Evolutionary conservation across 2,888 invertebrate species (phyloP).

Genomic region (Nysson spinosus): DNA sequence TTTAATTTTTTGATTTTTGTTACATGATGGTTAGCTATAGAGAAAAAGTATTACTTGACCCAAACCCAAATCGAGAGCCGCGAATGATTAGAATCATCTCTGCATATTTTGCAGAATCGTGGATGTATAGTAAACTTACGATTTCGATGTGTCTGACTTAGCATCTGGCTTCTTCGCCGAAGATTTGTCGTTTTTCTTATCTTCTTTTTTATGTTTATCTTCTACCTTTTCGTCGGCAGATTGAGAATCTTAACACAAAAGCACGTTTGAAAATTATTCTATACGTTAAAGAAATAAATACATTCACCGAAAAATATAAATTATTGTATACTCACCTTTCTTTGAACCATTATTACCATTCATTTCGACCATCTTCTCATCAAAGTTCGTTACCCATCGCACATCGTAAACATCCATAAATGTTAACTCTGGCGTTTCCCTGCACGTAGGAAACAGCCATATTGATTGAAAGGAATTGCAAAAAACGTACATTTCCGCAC

Average conservation of each 20-base stretch:
- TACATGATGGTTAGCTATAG: no score
- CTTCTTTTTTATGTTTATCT: slow-evolving; percentile 65
- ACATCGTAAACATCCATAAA: slow-evolving; percentile 77
- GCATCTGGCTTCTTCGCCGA: slow-evolving; percentile 61
- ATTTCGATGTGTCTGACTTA: slow-evolving; percentile 63
- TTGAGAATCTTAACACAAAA: slow-evolving; percentile 56
- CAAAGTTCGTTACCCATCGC: slow-evolving; percentile 76
- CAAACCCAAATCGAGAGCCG: no score
- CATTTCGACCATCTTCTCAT: slow-evolving; percentile 74
- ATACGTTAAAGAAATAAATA: slow-evolving; percentile 8
- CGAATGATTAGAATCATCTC: no score
- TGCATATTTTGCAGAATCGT: not conserved
- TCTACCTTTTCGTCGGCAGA: slow-evolving; percentile 58
- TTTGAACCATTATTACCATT: slow-evolving; percentile 56
- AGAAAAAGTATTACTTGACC: no score
- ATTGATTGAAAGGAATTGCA: slow-evolving; percentile 41
- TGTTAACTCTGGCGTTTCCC: slow-evolving; percentile 77
- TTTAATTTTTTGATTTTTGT: no score
- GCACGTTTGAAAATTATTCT: slow-evolving; percentile 15
- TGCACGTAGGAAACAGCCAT: slow-evolving; percentile 72
- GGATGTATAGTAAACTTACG: slow-evolving; percentile 60
- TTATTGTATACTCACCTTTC: slow-evolving; percentile 71
- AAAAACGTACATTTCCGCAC: slow-evolving; percentile 13
- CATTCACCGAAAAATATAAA: slow-evolving; percentile 1
- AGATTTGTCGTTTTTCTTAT: slow-evolving; percentile 64